Evolutionary conservation across 2,888 invertebrate species (phyloP).

Genomic region (Drosophila nigricruria): DNA sequence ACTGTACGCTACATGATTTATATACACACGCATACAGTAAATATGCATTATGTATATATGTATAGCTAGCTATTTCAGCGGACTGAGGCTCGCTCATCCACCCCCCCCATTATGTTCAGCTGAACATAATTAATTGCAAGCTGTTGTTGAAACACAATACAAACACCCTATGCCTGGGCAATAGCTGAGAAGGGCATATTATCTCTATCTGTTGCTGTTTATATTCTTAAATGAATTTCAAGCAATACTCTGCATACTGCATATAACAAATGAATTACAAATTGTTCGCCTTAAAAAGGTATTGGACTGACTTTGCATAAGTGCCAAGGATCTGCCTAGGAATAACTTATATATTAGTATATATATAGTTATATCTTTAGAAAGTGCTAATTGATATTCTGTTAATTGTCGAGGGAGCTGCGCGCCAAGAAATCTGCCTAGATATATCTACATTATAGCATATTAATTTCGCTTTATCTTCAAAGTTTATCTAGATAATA

Average conservation of each 20-base stretch:
- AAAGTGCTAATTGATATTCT: not conserved
- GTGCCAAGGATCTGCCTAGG: not conserved
- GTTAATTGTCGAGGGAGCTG: not conserved
- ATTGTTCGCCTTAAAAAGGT: not conserved
- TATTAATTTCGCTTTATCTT: not conserved
- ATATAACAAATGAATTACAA: too few relatives aligned
- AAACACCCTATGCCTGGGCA: conserved; percentile 6
- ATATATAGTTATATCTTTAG: not conserved
- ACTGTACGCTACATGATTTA: conserved; percentile 60
- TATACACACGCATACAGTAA: not conserved
- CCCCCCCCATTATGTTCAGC: conserved; percentile 3
- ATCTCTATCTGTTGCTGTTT: not conserved
- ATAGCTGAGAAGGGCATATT: not conserved
- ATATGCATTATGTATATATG: not conserved
- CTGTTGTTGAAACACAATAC: conserved; percentile 64
- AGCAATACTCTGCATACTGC: not conserved
- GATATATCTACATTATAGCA: not conserved
- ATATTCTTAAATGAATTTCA: not conserved
- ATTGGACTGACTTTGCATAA: not conserved
- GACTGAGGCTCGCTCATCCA: not conserved
- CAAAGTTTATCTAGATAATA: not conserved
- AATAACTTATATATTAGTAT: not conserved
- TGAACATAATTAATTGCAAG: conserved; percentile 72
- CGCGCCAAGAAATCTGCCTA: not conserved
- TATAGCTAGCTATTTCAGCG: not conserved